Conservation (phyloP, 1,140 invertebrate species). For the Plutomurus gul region DNA sequence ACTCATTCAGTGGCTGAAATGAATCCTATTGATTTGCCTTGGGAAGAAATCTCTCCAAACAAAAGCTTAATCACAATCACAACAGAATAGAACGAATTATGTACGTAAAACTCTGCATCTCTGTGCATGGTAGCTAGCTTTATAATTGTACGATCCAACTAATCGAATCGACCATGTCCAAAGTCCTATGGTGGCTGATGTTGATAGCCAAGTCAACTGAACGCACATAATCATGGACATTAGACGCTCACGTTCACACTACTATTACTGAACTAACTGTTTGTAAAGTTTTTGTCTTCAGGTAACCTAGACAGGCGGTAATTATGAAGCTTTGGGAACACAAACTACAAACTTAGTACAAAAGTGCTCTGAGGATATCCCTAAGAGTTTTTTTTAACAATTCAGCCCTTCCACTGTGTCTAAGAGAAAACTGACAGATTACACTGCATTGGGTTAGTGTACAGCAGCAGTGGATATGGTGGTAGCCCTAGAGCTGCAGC, state of each 20-base stretch:
- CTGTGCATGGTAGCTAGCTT: too few species aligned
- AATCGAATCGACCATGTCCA: too few species aligned
- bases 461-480: too few species aligned
- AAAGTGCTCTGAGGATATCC: too few species aligned
- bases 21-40: slow-evolving; percentile 29
- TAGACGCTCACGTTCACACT: too few species aligned
- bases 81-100: background rate
- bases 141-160: too few species aligned
- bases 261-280: slow-evolving; percentile 17
- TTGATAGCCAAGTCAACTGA: too few species aligned
- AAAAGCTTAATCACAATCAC: slow-evolving; percentile 7
- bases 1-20: slow-evolving; percentile 13
- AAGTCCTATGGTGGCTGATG: too few species aligned
- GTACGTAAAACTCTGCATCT: background rate
- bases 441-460: background rate
- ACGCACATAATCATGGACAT: too few species aligned
- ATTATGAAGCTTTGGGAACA: background rate
- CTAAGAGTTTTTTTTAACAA: too few species aligned
- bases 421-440: background rate
- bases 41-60: background rate
- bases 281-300: slow-evolving; percentile 4
- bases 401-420: too few species aligned
- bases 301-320: slow-evolving; percentile 10
- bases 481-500: background rate
- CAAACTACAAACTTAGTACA: too few species aligned